A percentile compares a stretch with the other conserved stretches of the same genome.
phyloP scores from a whole-genome alignment of 2,113 vertebrate species.

The Dipodomys ordii region DNA sequence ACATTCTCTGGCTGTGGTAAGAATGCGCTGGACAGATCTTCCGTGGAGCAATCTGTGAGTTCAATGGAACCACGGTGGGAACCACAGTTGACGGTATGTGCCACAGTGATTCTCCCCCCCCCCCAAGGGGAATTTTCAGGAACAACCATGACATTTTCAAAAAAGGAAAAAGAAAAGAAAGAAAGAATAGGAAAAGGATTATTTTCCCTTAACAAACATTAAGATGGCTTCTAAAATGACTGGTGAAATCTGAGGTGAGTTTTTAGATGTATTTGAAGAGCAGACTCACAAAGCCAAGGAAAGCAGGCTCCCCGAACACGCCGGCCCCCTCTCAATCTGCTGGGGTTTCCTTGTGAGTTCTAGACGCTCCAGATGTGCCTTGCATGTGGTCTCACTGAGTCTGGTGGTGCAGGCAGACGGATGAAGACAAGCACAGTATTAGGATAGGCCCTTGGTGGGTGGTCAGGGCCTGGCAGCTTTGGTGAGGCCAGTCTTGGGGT shows the following conservation, averaged over 20 bases:
- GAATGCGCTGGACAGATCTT: not conserved
- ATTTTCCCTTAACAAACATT: not conserved
- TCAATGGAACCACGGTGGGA: not conserved
- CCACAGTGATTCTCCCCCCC: not conserved
- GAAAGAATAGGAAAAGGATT: not conserved
- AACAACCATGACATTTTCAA: not conserved
- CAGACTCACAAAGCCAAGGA: not conserved
- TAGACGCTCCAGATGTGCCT: not conserved
- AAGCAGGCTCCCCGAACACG: not conserved
- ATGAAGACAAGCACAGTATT: not conserved
- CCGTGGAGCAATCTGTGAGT: not conserved
- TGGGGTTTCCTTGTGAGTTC: not conserved
- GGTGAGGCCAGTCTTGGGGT: not conserved
- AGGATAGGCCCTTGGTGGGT: not conserved
- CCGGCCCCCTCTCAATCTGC: too few species aligned
- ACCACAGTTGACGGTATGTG: not conserved
- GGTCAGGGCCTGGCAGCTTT: not conserved
- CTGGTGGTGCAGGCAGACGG: not conserved
- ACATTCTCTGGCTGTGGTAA: not conserved
- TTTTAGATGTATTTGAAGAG: not conserved
- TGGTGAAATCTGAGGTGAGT: not conserved
- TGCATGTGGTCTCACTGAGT: not conserved
- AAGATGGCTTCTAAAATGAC: not conserved
- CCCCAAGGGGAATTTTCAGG: slow-evolving; percentile 2
- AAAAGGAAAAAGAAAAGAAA: not conserved